A percentile compares a stretch with the other conserved stretches of the same genome.
Evolutionary conservation across 2,797 vertebrate genomes (phyloP).

Genomic region (Neoniphon sammara): DNA sequence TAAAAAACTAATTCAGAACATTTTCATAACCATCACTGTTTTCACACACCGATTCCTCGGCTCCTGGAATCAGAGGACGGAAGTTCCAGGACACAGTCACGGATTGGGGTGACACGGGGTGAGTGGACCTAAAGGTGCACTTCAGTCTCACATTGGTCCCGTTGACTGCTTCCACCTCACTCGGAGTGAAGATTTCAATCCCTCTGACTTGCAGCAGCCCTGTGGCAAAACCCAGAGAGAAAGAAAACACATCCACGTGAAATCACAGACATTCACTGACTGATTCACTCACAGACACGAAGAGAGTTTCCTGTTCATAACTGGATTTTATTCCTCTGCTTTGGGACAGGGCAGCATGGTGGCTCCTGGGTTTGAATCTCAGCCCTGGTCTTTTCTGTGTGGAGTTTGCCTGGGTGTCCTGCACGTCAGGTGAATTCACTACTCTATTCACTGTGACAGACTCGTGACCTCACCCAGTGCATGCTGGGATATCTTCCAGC

Average conservation of each 20-base stretch:
- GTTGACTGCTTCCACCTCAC: constrained; percentile 85
- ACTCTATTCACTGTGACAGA: no score
- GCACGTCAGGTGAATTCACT: no score
- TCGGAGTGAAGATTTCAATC: constrained; percentile 83
- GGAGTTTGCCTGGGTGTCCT: no score
- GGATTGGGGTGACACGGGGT: constrained; percentile 44
- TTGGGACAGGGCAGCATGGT: background rate
- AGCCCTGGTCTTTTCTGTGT: no score
- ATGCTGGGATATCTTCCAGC: no score
- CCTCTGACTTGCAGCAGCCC: constrained; percentile 77
- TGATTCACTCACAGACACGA: constrained; percentile 1
- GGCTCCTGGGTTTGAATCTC: no score
- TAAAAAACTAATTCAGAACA: background rate
- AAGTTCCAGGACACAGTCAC: constrained; percentile 89
- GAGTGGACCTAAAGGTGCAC: constrained; percentile 89
- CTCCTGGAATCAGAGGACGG: constrained; percentile 75
- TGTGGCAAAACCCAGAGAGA: constrained; percentile 54
- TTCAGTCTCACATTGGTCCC: constrained; percentile 88
- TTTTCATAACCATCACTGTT: background rate
- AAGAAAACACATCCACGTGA: background rate
- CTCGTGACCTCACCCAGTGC: no score
- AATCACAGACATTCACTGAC: background rate
- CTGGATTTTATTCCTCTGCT: background rate
- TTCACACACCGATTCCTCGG: constrained; percentile 84
- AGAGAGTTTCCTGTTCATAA: background rate